Conservation (phyloP, 2,797 vertebrate genomes). For the Lutjanus argentimaculatus region DNA sequence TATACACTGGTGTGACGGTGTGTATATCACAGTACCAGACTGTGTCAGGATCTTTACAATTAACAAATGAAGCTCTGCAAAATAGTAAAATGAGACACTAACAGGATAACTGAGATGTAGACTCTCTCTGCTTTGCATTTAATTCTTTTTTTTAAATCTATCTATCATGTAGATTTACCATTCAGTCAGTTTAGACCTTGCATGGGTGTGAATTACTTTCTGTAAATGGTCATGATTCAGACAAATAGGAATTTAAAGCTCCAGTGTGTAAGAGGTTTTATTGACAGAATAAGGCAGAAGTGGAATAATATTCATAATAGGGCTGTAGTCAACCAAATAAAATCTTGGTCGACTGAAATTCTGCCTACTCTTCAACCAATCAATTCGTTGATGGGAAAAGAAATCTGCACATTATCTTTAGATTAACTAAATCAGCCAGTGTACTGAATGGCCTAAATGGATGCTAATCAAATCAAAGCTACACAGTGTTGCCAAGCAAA, state of each 20-base stretch:
- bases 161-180: slow-evolving; percentile 24
- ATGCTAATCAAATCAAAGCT: too few relatives aligned
- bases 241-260: slow-evolving; percentile 34
- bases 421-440: too few relatives aligned
- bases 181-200: slow-evolving; percentile 19
- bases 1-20: slow-evolving; percentile 38
- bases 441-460: too few relatives aligned
- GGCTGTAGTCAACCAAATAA: too few relatives aligned
- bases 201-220: slow-evolving; percentile 17
- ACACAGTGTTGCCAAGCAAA: too few relatives aligned
- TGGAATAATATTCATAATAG: too few relatives aligned
- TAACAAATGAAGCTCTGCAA: slow-evolving; percentile 27
- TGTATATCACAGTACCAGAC: slow-evolving; percentile 36
- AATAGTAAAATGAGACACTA: slow-evolving; percentile 42
- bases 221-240: slow-evolving; percentile 23
- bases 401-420: too few relatives aligned
- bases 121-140: slow-evolving; percentile 18
- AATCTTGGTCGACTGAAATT: too few relatives aligned
- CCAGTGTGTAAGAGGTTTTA: too few relatives aligned
- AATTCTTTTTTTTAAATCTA: slow-evolving; percentile 16
- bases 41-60: slow-evolving; percentile 44
- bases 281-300: too few relatives aligned
- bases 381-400: too few relatives aligned
- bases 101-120: slow-evolving; percentile 3
- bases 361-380: too few relatives aligned